Conservation (phyloP, 2,797 vertebrate species). For the Sebastes wilsoni region DNA sequence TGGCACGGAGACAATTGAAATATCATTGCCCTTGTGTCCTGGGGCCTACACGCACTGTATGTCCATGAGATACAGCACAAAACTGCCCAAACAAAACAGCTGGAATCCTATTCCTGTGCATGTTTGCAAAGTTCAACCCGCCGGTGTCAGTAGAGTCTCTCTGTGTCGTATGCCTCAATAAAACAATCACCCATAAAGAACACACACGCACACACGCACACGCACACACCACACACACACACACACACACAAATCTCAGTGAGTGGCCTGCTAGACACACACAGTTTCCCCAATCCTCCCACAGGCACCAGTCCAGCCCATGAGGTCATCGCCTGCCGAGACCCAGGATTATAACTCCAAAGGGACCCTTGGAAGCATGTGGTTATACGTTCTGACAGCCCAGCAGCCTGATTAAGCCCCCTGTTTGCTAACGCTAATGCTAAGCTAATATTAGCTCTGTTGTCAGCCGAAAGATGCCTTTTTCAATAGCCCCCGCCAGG, state of each 20-base stretch:
- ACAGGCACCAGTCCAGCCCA: conserved; percentile 87
- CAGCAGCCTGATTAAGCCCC: conserved; percentile 89
- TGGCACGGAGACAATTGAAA: conserved; percentile 72
- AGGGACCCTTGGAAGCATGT: conserved; percentile 90
- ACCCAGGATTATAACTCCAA: conserved; percentile 91
- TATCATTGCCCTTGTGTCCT: conserved; percentile 70
- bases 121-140: conserved; percentile 59
- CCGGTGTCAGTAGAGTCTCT: conserved; percentile 43
- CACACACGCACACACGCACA: conserved; percentile 7
- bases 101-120: conserved; percentile 39
- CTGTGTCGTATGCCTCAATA: conserved; percentile 46
- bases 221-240: conserved; percentile 51
- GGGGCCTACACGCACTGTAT: conserved; percentile 42
- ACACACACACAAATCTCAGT: conserved; percentile 49
- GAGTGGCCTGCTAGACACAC: conserved; percentile 66
- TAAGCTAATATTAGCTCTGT: conserved; percentile 87
- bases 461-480: conserved; percentile 82
- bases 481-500: conserved; percentile 50
- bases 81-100: conserved; percentile 68
- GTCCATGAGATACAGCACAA: conserved; percentile 44
- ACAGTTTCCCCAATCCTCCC: conserved; percentile 68
- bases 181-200: conserved; percentile 57
- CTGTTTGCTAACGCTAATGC: conserved; percentile 76
- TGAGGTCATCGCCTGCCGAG: conserved; percentile 91
- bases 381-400: conserved; percentile 92